Evolutionary conservation across 2,113 vertebrate genomes (phyloP).

Genomic region (Phalacrocorax carbo): DNA sequence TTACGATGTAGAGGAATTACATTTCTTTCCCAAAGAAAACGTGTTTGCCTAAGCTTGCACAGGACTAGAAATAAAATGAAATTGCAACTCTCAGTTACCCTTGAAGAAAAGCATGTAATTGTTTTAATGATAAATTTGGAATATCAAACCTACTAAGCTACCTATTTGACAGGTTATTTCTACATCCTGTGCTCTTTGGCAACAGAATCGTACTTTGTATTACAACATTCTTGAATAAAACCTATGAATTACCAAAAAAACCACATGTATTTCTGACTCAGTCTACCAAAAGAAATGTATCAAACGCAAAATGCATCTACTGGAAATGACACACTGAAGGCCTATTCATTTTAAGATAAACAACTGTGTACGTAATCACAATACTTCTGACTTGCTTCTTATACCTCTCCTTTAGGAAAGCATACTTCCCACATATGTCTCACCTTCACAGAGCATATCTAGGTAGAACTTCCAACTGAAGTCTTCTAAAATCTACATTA

Average conservation of each 20-base stretch:
- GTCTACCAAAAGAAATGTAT: neutral
- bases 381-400: neutral
- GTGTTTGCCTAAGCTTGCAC: neutral
- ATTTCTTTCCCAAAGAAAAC: neutral
- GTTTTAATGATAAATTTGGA: neutral
- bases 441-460: neutral
- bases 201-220: neutral
- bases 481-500: neutral
- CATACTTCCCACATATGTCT: accelerated
- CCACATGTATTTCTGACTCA: neutral
- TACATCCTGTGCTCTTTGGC: neutral
- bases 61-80: neutral
- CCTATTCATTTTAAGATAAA: neutral
- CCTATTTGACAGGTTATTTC: neutral
- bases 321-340: neutral
- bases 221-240: neutral
- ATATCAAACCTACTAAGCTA: neutral
- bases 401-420: neutral
- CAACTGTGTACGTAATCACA: neutral
- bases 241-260: neutral
- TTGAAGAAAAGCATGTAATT: neutral
- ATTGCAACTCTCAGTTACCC: neutral
- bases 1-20: neutral
- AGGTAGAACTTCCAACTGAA: neutral
- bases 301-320: neutral